These are phyloP conservation scores for Amphiprion clarkii DNA, from an alignment of 2,797 vertebrate genomes.

Conservation along the genomic window DNA sequence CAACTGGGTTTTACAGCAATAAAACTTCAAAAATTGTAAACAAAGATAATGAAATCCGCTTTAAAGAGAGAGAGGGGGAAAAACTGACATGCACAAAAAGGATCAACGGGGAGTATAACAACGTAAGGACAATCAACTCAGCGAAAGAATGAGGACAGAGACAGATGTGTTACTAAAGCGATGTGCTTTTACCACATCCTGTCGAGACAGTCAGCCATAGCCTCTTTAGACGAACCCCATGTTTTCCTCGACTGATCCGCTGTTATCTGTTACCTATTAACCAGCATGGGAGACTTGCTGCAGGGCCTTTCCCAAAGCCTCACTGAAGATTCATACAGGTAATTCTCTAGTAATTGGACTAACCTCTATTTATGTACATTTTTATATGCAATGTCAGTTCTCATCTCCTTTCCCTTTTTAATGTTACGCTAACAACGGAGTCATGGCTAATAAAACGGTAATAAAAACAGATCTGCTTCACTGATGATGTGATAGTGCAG, in stretches of 20 bases:
- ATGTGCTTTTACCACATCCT: constrained; percentile 63
- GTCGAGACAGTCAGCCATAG: constrained; percentile 67
- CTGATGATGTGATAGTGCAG: constrained; percentile 41
- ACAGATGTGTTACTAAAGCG: constrained; percentile 62
- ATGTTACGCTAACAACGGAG: constrained; percentile 20
- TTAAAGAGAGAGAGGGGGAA: constrained; percentile 26
- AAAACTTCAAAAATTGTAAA: constrained; percentile 37
- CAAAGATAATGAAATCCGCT: constrained; percentile 23
- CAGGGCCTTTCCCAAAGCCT: constrained; percentile 16
- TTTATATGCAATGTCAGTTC: constrained; percentile 18
- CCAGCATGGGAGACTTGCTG: constrained; percentile 32
- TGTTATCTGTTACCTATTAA: constrained; percentile 67
- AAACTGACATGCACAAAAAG: constrained; percentile 6
- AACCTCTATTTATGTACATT: constrained; percentile 17
- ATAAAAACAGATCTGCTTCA: constrained; percentile 48
- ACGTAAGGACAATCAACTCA: constrained; percentile 27
- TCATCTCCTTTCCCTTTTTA: constrained; percentile 5
- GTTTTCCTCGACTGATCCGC: constrained; percentile 32
- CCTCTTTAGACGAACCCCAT: constrained; percentile 13
- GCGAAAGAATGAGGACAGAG: constrained; percentile 37
- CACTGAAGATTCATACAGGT: constrained; percentile 1
- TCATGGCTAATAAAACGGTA: constrained; percentile 37
- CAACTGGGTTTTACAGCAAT: neutral
- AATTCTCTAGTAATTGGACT: constrained; percentile 25
- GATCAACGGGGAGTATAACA: constrained; percentile 9